Percentiles rank a stretch among this genome's conserved stretches.
phyloP scores from a whole-genome alignment of 1,140 invertebrate genomes.

The Orchesella cincta region DNA sequence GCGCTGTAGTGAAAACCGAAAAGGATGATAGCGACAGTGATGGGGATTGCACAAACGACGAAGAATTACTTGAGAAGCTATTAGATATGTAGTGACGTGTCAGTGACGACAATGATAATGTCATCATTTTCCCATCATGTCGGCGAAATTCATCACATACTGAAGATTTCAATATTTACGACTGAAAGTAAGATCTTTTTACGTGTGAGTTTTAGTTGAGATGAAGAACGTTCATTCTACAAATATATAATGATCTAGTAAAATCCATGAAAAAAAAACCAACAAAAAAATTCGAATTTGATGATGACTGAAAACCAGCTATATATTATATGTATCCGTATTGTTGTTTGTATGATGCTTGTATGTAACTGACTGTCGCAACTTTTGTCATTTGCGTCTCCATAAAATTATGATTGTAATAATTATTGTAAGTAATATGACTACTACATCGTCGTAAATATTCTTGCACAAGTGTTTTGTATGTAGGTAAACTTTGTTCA shows the following conservation, averaged over 20 bases:
- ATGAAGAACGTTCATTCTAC: not conserved
- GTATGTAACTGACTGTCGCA: no score
- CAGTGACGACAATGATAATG: not conserved
- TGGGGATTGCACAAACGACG: not conserved
- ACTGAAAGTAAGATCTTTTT: constrained; percentile 18
- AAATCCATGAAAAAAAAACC: not conserved
- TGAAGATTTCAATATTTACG: not conserved
- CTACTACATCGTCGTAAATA: no score
- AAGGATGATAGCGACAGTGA: not conserved
- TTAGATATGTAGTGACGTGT: constrained; percentile 2
- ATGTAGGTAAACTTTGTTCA: no score
- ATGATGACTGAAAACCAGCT: constrained; percentile 10
- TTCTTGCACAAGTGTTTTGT: no score
- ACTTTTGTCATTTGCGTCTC: no score
- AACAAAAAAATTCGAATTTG: constrained; percentile 12
- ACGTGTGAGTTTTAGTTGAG: not conserved
- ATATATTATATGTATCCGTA: no score
- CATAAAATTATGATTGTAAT: no score
- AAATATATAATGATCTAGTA: not conserved
- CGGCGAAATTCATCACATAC: no score
- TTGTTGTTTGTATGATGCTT: constrained; percentile 4
- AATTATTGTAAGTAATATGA: no score
- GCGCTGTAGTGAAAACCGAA: not conserved
- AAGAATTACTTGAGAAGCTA: constrained; percentile 11
- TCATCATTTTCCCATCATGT: not conserved